Conservation (phyloP, 2,113 vertebrate genomes). For the Centropristis striata region DNA sequence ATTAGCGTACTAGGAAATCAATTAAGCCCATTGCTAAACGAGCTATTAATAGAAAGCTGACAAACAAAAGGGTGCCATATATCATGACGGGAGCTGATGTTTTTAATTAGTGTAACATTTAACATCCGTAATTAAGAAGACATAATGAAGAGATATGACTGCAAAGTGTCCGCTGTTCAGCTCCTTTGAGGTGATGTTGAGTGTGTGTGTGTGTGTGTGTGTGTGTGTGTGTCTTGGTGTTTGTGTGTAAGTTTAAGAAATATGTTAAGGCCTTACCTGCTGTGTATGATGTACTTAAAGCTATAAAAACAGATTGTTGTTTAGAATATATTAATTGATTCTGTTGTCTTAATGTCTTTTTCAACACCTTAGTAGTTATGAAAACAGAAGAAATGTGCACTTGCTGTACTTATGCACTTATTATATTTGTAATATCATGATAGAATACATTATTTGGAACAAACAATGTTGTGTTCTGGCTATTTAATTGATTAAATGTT, state of each 20-base stretch:
- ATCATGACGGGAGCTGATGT: conserved; percentile 52
- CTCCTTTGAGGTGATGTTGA: background rate
- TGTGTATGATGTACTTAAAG: background rate
- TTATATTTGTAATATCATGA: no score
- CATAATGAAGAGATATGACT: conserved; percentile 65
- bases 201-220: background rate
- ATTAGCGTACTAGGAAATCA: conserved; percentile 68
- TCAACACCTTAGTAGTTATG: background rate
- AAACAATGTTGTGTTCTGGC: background rate
- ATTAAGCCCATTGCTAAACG: conserved; percentile 58
- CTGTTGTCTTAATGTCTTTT: background rate
- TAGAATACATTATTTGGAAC: no score
- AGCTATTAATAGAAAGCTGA: conserved; percentile 72
- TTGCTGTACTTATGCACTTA: background rate
- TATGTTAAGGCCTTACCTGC: background rate
- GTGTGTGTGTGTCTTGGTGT: no score
- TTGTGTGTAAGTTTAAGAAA: background rate
- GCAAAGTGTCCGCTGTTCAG: conserved; percentile 3
- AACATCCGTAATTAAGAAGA: conserved; percentile 56
- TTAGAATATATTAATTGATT: background rate
- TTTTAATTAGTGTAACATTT: conserved; percentile 66
- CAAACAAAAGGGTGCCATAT: conserved; percentile 61
- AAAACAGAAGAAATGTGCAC: background rate
- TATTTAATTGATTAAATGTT: background rate
- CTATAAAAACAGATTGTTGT: background rate